A percentile compares a stretch with the other conserved stretches of the same genome.
phyloP scores from a whole-genome alignment of 2,888 invertebrate species.

The Drosophila nigricruria region DNA sequence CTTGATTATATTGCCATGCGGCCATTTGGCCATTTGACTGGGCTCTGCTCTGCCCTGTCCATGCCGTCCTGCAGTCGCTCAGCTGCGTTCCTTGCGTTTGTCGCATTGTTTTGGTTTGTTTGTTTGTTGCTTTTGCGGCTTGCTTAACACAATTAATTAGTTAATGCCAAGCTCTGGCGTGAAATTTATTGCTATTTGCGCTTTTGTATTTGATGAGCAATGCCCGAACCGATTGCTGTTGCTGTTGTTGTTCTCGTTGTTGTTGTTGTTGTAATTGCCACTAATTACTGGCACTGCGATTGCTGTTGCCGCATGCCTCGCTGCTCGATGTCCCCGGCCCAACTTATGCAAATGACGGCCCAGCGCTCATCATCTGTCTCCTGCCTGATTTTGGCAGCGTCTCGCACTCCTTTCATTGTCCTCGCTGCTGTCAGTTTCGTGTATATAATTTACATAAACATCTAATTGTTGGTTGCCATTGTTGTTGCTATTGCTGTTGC shows the following conservation, averaged over 20 bases:
- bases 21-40: conserved; percentile 8
- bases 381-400: conserved; percentile 34
- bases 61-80: conserved; percentile 8
- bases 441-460: conserved; percentile 77
- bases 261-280: conserved; percentile 66
- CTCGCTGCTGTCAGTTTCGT: conserved; percentile 27
- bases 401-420: conserved; percentile 39
- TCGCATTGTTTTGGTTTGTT: conserved; percentile 34
- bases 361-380: conserved; percentile 50
- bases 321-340: conserved; percentile 11
- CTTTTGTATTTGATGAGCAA: conserved; percentile 70
- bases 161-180: conserved; percentile 74
- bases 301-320: conserved; percentile 33
- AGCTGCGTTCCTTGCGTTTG: conserved; percentile 21
- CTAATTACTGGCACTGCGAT: conserved; percentile 70
- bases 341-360: conserved; percentile 67
- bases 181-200: conserved; percentile 77
- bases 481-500: conserved; percentile 19
- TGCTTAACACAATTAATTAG: conserved; percentile 79
- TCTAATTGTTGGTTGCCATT: conserved; percentile 72
- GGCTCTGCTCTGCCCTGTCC: conserved; percentile 15
- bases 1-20: conserved; percentile 16
- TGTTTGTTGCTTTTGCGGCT: conserved; percentile 64
- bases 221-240: conserved; percentile 28
- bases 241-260: conserved; percentile 31